phyloP scores from a whole-genome alignment of 2,797 vertebrate species.

The Hybognathus amarus region DNA sequence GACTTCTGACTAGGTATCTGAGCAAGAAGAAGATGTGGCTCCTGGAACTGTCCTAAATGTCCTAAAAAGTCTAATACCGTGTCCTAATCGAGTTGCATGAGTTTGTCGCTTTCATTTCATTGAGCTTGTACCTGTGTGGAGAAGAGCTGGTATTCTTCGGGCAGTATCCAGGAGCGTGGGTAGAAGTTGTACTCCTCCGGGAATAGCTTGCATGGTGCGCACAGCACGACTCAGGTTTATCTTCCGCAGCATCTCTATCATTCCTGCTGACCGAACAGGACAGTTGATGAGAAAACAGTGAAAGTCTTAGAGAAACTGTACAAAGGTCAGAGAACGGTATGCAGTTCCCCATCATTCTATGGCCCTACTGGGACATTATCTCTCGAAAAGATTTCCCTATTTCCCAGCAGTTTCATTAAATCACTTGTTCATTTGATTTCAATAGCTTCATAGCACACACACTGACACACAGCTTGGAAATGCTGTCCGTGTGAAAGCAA shows the following conservation, averaged over 20 bases:
- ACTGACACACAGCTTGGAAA: slow-evolving; percentile 7
- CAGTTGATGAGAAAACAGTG: slow-evolving; percentile 9
- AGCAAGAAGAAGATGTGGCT: neutral
- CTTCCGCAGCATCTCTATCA: slow-evolving; percentile 94
- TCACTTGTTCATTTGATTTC: slow-evolving; percentile 5
- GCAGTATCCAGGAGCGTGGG: slow-evolving; percentile 96
- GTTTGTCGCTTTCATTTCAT: neutral
- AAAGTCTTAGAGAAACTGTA: neutral
- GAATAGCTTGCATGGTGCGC: slow-evolving; percentile 92
- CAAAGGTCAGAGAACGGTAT: neutral
- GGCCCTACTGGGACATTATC: neutral
- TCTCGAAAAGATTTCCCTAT: neutral
- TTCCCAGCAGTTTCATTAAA: slow-evolving; percentile 26
- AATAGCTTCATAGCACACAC: neutral
- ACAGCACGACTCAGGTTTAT: slow-evolving; percentile 93
- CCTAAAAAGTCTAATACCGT: no score
- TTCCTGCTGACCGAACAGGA: slow-evolving; percentile 79
- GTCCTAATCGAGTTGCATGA: neutral
- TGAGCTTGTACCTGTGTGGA: slow-evolving; percentile 82
- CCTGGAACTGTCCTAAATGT: neutral
- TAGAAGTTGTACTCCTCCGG: slow-evolving; percentile 97
- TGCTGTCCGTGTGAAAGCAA: slow-evolving; percentile 21
- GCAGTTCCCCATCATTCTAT: neutral
- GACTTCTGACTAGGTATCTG: neutral
- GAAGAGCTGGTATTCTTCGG: slow-evolving; percentile 91